A percentile compares a stretch with the other conserved stretches of the same genome.
phyloP scores from a whole-genome alignment of 2,113 vertebrate species.

The Nesogale talazaci region DNA sequence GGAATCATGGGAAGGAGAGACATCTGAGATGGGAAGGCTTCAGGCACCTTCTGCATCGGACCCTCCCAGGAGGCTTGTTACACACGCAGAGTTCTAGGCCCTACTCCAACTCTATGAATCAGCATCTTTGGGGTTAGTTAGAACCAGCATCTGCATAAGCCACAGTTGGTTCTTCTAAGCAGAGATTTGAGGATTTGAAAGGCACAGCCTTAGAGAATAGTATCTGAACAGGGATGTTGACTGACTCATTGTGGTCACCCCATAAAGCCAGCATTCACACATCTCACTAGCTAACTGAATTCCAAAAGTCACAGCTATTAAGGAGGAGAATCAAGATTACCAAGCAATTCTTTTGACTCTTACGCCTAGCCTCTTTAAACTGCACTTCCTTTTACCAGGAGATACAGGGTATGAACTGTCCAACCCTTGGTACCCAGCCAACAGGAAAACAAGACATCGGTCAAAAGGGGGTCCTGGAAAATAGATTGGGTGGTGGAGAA shows the following conservation, averaged over 20 bases:
- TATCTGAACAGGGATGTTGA: not conserved
- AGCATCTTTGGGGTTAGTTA: not conserved
- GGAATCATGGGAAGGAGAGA: not conserved
- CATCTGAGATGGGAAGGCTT: not conserved
- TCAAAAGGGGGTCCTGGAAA: not conserved
- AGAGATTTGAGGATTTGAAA: not conserved
- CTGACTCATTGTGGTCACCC: not conserved
- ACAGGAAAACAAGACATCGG: not conserved
- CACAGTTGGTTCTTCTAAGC: not conserved
- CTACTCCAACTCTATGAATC: not conserved
- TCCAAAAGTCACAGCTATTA: not conserved
- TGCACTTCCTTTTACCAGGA: not conserved
- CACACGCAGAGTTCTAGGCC: not conserved
- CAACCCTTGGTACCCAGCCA: not conserved
- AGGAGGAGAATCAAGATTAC: not conserved
- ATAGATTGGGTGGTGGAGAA: not conserved
- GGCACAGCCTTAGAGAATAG: not conserved
- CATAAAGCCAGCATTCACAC: not conserved
- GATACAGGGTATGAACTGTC: not conserved
- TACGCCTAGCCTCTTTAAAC: not conserved
- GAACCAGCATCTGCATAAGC: fast-evolving
- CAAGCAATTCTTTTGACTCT: not conserved
- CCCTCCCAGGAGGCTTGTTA: not conserved
- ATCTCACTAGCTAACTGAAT: not conserved
- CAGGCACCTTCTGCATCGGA: fast-evolving